A percentile compares a stretch with the other conserved stretches of the same genome.
phyloP scores from a whole-genome alignment of 1,140 invertebrate species.

The Calycopis cecrops region DNA sequence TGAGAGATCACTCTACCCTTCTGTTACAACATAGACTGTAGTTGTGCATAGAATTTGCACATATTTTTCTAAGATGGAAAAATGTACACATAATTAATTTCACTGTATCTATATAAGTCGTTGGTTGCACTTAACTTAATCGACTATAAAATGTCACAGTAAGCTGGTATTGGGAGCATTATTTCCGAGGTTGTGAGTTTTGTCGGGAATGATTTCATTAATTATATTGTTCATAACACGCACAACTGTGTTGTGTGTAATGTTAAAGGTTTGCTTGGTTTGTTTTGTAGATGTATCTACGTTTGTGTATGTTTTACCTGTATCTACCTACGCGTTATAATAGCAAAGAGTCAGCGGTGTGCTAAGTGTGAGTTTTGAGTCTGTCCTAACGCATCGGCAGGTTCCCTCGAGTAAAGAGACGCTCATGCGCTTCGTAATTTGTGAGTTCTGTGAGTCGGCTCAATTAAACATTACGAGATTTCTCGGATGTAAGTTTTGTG shows the following conservation, averaged over 20 bases:
- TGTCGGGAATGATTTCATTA: conserved; percentile 68
- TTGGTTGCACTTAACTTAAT: conserved; percentile 29
- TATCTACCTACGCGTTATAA: conserved; percentile 51
- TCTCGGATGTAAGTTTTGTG: no score
- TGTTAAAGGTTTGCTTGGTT: conserved; percentile 65
- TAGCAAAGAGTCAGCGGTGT: conserved; percentile 42
- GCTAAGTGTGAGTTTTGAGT: conserved; percentile 28
- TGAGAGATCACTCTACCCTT: conserved; percentile 14
- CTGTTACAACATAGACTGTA: conserved; percentile 14
- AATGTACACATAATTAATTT: conserved; percentile 14
- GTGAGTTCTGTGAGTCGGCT: no score
- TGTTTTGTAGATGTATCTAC: conserved; percentile 62
- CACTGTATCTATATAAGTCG: conserved; percentile 19
- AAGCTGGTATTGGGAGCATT: conserved; percentile 74
- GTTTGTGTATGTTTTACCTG: conserved; percentile 58
- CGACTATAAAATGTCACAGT: conserved; percentile 54
- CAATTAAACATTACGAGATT: no score
- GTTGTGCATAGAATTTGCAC: not conserved
- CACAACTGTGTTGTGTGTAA: conserved; percentile 65
- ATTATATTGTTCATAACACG: conserved; percentile 59
- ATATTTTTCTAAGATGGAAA: conserved; percentile 3
- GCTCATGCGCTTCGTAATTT: no score
- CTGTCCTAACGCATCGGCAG: no score
- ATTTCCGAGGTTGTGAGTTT: conserved; percentile 72
- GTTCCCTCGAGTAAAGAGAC: no score